These are phyloP conservation scores for Cuniculus paca DNA, from an alignment of 2,797 vertebrate genomes.

Conservation along the genomic window DNA sequence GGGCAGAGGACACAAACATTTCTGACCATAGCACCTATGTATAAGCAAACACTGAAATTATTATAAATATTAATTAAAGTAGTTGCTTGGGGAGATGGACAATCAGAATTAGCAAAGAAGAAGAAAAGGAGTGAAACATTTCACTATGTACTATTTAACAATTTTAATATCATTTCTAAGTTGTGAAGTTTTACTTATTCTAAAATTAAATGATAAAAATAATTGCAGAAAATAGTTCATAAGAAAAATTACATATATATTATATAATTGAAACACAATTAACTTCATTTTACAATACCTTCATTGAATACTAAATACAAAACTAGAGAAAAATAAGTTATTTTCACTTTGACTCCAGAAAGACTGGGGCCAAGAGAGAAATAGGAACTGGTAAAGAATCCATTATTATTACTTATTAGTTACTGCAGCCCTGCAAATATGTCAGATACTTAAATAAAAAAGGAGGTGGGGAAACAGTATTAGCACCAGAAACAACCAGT, in stretches of 20 bases:
- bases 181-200: not conserved
- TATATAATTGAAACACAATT: slow-evolving; percentile 28
- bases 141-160: not conserved
- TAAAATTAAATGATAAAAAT: slow-evolving; percentile 28
- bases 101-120: not conserved
- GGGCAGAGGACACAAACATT: not conserved
- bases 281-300: slow-evolving; percentile 50
- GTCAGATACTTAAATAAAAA: slow-evolving; percentile 76
- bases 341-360: slow-evolving; percentile 47
- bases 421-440: slow-evolving; percentile 57
- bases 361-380: not conserved
- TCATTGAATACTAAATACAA: slow-evolving; percentile 41
- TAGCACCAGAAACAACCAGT: slow-evolving; percentile 74
- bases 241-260: slow-evolving; percentile 34
- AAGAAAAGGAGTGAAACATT: not conserved
- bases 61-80: not conserved
- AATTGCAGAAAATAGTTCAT: slow-evolving; percentile 12
- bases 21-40: not conserved
- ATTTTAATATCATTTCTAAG: slow-evolving; percentile 53
- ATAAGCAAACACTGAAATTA: not conserved
- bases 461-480: slow-evolving; percentile 56
- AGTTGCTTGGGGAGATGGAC: not conserved
- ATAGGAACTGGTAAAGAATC: slow-evolving; percentile 33
- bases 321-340: slow-evolving; percentile 25
- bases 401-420: slow-evolving; percentile 77